Percentiles rank a stretch among this genome's conserved stretches.
Evolutionary conservation across 2,113 vertebrate species (phyloP).

Genomic region (Cryptoleucopteryx plumbea): DNA sequence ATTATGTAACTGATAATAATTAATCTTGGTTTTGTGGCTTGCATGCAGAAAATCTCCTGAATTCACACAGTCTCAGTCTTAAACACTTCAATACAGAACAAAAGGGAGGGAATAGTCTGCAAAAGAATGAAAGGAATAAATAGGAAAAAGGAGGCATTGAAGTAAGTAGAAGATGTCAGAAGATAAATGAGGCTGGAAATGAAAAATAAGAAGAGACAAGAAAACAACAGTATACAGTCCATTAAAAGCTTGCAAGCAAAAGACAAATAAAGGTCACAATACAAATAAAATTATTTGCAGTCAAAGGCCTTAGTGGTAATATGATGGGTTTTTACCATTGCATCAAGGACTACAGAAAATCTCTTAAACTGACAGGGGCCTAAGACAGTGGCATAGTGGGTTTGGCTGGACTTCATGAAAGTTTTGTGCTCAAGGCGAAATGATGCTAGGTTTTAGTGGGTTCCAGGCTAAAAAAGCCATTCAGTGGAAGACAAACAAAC

Average conservation of each 20-base stretch:
- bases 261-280: conserved; percentile 8
- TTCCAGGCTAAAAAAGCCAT: neutral
- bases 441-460: neutral
- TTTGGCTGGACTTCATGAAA: neutral
- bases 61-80: neutral
- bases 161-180: neutral
- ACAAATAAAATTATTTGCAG: neutral
- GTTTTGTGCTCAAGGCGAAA: neutral
- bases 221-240: neutral
- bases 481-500: neutral
- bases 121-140: neutral
- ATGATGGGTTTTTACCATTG: neutral
- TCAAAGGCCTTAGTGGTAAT: neutral
- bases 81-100: neutral
- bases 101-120: neutral
- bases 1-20: neutral
- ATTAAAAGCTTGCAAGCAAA: neutral
- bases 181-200: neutral
- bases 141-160: neutral
- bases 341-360: neutral
- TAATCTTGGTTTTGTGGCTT: neutral
- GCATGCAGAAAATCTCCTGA: neutral
- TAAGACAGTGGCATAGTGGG: neutral
- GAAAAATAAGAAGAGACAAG: neutral
- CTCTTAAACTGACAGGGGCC: neutral